Evolutionary conservation across 2,797 vertebrate species (phyloP).

Genomic region (Novumbra hubbsi): DNA sequence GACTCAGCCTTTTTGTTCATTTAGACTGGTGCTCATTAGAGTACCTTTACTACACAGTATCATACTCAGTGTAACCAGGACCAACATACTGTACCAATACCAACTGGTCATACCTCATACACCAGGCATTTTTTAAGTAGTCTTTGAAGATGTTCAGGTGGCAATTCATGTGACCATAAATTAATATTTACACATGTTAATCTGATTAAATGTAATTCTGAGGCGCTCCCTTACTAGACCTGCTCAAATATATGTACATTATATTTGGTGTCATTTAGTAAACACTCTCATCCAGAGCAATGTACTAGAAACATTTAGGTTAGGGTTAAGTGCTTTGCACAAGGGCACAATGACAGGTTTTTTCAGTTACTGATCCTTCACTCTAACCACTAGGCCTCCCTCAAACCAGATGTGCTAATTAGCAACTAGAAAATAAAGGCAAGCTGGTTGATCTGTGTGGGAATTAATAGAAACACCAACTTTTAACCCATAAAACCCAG

Average conservation of each 20-base stretch:
- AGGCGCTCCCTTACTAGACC: constrained; percentile 68
- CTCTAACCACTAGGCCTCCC: too few species aligned
- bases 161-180: background rate
- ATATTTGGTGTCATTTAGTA: too few species aligned
- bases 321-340: too few species aligned
- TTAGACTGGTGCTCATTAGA: constrained; percentile 51
- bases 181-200: background rate
- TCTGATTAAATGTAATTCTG: constrained; percentile 62
- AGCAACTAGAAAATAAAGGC: constrained; percentile 60
- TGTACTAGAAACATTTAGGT: too few species aligned
- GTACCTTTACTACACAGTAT: constrained; percentile 19
- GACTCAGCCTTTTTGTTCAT: constrained; percentile 34
- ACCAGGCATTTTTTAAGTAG: too few species aligned
- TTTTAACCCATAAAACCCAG: constrained; percentile 64
- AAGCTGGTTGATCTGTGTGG: constrained; percentile 59
- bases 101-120: background rate
- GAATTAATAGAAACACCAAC: constrained; percentile 71
- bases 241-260: constrained; percentile 61
- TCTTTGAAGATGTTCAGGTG: too few species aligned
- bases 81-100: background rate
- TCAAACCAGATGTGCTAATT: constrained; percentile 73
- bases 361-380: too few species aligned
- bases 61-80: constrained; percentile 21
- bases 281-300: too few species aligned
- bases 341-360: too few species aligned